Evolutionary conservation across 2,797 vertebrate genomes (phyloP), one percentile per base, ranked within the genome.

Genomic region (Pipistrellus pygmaeus): DNA sequence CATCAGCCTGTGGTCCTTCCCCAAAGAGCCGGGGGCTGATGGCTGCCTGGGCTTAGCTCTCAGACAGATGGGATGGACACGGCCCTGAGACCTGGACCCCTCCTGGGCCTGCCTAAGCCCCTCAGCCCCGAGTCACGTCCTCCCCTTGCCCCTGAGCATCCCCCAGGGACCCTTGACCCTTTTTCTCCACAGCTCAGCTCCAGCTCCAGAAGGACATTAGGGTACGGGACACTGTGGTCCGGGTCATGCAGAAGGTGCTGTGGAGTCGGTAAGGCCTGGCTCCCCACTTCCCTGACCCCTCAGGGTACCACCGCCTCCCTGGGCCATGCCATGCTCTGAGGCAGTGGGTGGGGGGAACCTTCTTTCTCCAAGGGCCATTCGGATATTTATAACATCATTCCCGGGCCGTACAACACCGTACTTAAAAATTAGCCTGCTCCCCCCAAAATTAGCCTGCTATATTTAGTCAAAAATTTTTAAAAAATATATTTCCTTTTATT

Each of bases 181-280:
- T 9, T 95, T 90, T 4, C 32, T 6, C 84, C 51, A 20, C 78
- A 97, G 97, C 72, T 87, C 88, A 77, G 87, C 80, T 83, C 25
- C 76, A 17, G 53, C 57, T 46, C 17, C 73, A 44, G 10, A 92
- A 90, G 85, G 84, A 69, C 38, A 2, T 2, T 1, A 18, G 69
- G 15, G 53, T 96, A 6, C 82, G 96, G 51, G 4, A 20, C 66
- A 81, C 77, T 0, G 97, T 97, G 83, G 78, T 93, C 64, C 90
- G 15, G 0, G 14, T 93, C 75, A 66, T 97, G 75, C 85, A 68
- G 82, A 68, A 97, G 35, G 82, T 57, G 21, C 78, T 97, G 3
- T 76, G 75, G 87, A 88, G n/a, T 64, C 96, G 97, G 97, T 97
- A 84, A 97, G 91, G 27, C 15, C 55, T 21, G 32, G 10, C 14